A percentile compares a stretch with the other conserved stretches of the same genome.
These are phyloP conservation scores for Synchiropus splendidus DNA, from an alignment of 2,113 vertebrate genomes.

Conservation along the genomic window DNA sequence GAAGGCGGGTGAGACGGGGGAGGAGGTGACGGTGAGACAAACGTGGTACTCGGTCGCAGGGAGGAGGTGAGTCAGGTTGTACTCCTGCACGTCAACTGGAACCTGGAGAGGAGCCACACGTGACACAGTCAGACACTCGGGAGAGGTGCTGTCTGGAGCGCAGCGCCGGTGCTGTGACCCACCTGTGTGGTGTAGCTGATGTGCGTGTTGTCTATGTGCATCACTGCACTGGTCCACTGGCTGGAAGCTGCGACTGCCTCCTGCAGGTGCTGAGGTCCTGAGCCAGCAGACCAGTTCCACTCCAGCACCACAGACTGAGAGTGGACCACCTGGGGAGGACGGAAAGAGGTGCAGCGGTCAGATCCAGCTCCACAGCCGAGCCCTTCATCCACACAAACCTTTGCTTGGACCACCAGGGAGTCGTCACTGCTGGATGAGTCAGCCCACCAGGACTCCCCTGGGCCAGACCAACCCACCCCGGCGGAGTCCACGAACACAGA, in stretches of 20 bases:
- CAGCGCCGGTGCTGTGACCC: neutral
- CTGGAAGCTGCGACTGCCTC: conserved; percentile 7
- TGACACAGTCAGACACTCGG: too few relatives aligned
- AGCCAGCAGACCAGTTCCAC: conserved; percentile 51
- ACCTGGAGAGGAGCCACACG: conserved; percentile 42
- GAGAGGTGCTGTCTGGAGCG: too few relatives aligned
- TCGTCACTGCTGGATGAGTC: conserved; percentile 29
- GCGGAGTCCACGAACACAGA: conserved; percentile 55
- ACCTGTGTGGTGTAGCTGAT: conserved; percentile 72
- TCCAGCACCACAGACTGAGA: conserved; percentile 72
- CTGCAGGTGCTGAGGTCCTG: conserved; percentile 16
- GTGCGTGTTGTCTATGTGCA: conserved; percentile 72
- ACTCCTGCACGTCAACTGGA: conserved; percentile 71
- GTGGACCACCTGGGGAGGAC: conserved; percentile 52
- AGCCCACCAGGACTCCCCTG: conserved; percentile 9
- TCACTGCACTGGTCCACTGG: conserved; percentile 67
- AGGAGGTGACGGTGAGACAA: conserved; percentile 66
- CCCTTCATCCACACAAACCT: conserved; percentile 26
- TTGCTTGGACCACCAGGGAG: conserved; percentile 65
- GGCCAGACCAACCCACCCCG: conserved; percentile 8
- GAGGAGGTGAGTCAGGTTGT: conserved; percentile 74
- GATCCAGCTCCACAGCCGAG: too few relatives aligned
- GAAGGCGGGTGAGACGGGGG: conserved; percentile 1
- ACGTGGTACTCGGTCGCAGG: conserved; percentile 69
- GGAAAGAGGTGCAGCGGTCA: neutral